phyloP scores from a whole-genome alignment of 2,888 invertebrate species.

The Yponomeuta sedellus region DNA sequence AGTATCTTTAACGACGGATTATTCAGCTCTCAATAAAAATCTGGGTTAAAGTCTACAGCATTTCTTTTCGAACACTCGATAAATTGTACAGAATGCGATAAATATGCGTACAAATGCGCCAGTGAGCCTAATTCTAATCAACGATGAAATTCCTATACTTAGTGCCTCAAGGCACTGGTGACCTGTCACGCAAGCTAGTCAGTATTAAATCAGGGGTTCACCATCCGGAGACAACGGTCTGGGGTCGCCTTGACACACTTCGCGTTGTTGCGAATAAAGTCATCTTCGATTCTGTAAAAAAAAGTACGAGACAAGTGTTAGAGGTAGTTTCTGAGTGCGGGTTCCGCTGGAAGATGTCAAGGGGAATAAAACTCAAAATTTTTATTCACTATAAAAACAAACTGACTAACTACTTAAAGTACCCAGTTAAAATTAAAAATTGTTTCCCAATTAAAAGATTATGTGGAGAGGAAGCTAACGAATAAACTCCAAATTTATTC shows the following conservation, averaged over 20 bases:
- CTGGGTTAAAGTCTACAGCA: neutral
- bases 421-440: too few species aligned
- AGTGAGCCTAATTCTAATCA: conserved; percentile 64
- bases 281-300: neutral
- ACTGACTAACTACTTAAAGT: too few species aligned
- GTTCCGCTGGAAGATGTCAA: neutral
- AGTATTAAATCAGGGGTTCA: neutral
- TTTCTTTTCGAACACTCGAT: neutral
- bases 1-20: neutral
- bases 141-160: neutral
- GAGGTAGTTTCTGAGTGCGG: neutral
- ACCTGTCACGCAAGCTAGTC: neutral
- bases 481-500: too few species aligned
- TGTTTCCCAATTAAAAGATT: too few species aligned
- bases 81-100: conserved; percentile 24
- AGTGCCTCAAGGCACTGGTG: neutral
- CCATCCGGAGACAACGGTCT: neutral
- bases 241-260: conserved; percentile 57
- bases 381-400: too few species aligned
- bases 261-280: conserved; percentile 19
- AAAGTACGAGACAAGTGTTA: neutral
- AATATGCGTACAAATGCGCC: too few species aligned
- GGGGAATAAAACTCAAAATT: too few species aligned
- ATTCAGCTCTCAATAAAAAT: neutral
- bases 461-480: too few species aligned